phyloP scores from a whole-genome alignment of 2,113 vertebrate genomes.

The Bufo gargarizans region DNA sequence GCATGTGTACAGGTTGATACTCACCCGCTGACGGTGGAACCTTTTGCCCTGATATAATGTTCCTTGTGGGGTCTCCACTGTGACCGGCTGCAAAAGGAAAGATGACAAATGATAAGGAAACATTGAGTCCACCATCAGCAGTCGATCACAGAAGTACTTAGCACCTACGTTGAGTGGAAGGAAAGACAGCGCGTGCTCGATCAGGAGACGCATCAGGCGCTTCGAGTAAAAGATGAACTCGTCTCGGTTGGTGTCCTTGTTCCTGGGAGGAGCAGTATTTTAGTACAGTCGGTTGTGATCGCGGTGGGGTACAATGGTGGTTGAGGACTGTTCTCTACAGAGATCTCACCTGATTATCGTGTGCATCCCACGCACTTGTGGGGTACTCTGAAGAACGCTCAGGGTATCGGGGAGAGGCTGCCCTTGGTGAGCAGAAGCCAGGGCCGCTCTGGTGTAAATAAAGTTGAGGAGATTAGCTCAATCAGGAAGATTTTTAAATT shows the following conservation, averaged over 20 bases:
- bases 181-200: constrained; percentile 89
- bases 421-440: constrained; percentile 88
- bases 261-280: constrained; percentile 69
- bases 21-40: constrained; percentile 84
- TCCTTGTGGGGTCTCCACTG: constrained; percentile 88
- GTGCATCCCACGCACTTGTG: constrained; percentile 90
- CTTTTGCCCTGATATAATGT: constrained; percentile 81
- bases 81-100: constrained; percentile 72
- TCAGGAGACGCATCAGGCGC: constrained; percentile 88
- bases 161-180: constrained; percentile 81
- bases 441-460: constrained; percentile 75
- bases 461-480: rapidly evolving
- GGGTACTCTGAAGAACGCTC: constrained; percentile 84
- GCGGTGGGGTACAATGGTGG: no score
- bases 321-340: no score
- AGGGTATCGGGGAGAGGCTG: constrained; percentile 84
- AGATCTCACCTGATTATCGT: constrained; percentile 87
- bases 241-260: constrained; percentile 88
- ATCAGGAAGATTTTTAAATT: no score
- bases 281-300: background rate
- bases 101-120: background rate
- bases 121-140: no score
- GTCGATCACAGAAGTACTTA: rapidly evolving
- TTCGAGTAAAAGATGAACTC: constrained; percentile 95
- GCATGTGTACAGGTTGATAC: constrained; percentile 38